Conservation (phyloP, 2,797 vertebrate species). For the Jordanella pulchra region DNA sequence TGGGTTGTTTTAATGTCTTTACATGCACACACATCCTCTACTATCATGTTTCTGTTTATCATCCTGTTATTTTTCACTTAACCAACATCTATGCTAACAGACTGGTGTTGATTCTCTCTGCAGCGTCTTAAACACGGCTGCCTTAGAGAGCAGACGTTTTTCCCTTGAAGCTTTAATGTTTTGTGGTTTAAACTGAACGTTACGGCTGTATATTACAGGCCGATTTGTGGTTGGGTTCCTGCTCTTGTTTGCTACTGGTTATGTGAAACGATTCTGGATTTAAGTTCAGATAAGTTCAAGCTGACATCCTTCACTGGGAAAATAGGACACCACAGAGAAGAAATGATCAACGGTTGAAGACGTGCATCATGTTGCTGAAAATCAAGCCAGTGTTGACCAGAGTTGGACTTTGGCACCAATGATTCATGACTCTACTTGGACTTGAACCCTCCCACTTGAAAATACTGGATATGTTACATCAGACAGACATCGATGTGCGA, state of each 20-base stretch:
- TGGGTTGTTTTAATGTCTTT: constrained; percentile 23
- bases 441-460: no score
- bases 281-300: background rate
- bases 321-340: background rate
- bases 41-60: constrained; percentile 28
- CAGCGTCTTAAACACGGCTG: constrained; percentile 18
- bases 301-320: background rate
- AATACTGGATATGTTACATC: no score
- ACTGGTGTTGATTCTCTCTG: constrained; percentile 14
- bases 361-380: no score
- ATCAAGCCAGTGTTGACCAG: no score
- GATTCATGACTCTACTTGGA: no score
- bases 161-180: constrained; percentile 33
- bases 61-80: constrained; percentile 23
- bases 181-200: background rate
- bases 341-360: no score
- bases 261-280: constrained; percentile 11
- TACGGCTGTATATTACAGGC: constrained; percentile 8
- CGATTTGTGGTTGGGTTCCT: background rate
- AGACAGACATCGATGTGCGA: no score
- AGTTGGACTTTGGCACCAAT: no score
- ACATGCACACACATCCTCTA: constrained; percentile 30
- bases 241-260: constrained; percentile 14
- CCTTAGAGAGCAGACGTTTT: background rate
- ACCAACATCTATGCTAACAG: constrained; percentile 21